A percentile compares a stretch with the other conserved stretches of the same genome.
Conservation (phyloP, 2,113 vertebrate species). For the Actenoides hombroni region DNA sequence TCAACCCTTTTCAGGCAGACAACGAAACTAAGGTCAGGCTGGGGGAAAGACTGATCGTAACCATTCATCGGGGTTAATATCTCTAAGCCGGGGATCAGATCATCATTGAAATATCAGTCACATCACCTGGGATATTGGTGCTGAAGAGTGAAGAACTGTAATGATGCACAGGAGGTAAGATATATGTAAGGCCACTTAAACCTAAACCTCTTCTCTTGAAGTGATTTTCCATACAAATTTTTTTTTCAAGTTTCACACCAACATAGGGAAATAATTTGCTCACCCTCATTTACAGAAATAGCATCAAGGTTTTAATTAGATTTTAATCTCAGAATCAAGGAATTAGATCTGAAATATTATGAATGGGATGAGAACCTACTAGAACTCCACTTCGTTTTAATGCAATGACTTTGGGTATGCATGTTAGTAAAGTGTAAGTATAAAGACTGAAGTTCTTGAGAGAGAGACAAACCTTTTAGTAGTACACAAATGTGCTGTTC, state of each 20-base stretch:
- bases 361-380: background rate
- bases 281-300: background rate
- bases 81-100: background rate
- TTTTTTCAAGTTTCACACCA: background rate
- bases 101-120: background rate
- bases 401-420: rapidly evolving
- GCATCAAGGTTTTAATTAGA: background rate
- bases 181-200: background rate
- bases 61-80: background rate
- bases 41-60: background rate
- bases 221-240: background rate
- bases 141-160: background rate
- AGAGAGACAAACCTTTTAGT: background rate
- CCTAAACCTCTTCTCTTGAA: background rate
- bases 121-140: background rate
- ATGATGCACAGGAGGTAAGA: background rate
- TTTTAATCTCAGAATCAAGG: background rate
- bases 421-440: background rate
- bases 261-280: background rate
- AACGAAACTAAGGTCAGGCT: background rate
- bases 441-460: background rate
- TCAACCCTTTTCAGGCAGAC: background rate
- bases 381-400: background rate
- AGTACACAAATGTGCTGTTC: background rate
- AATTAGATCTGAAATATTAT: background rate